phyloP scores from a whole-genome alignment of 2,888 invertebrate genomes.

The Trichopria drosophilae region DNA sequence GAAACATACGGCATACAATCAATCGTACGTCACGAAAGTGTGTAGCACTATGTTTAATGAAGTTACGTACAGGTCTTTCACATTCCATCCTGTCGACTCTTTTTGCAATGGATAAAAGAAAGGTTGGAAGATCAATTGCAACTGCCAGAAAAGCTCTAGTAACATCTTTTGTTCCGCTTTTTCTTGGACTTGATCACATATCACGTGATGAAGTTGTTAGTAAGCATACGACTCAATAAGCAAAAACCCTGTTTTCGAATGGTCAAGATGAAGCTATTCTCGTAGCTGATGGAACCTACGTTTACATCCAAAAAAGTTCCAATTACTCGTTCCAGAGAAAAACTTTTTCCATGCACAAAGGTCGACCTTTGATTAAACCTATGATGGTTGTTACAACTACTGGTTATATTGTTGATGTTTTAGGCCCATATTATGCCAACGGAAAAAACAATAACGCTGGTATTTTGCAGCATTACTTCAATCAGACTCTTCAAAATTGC shows the following conservation, averaged over 20 bases:
- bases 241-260: background rate
- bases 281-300: slow-evolving; percentile 6
- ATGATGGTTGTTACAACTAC: slow-evolving; percentile 14
- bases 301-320: slow-evolving; percentile 15
- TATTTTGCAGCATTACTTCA: slow-evolving; percentile 1
- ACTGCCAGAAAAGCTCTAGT: slow-evolving; percentile 2
- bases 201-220: background rate
- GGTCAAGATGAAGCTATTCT: background rate
- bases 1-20: background rate
- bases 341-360: slow-evolving; percentile 10
- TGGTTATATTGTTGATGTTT: slow-evolving; percentile 15
- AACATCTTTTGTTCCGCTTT: background rate
- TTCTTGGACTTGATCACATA: background rate
- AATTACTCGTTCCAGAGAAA: slow-evolving; percentile 9
- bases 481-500: background rate
- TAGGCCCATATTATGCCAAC: slow-evolving; percentile 9
- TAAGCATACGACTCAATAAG: background rate
- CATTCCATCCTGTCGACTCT: slow-evolving; percentile 1
- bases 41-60: background rate
- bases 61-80: background rate
- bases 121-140: background rate
- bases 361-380: slow-evolving; percentile 5
- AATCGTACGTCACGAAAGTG: background rate
- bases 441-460: slow-evolving; percentile 9
- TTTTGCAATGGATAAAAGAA: slow-evolving; percentile 1